Base-by-base conservation (phyloP, 2,797 vertebrate species). In the Atherinosoma microstoma region DNA sequence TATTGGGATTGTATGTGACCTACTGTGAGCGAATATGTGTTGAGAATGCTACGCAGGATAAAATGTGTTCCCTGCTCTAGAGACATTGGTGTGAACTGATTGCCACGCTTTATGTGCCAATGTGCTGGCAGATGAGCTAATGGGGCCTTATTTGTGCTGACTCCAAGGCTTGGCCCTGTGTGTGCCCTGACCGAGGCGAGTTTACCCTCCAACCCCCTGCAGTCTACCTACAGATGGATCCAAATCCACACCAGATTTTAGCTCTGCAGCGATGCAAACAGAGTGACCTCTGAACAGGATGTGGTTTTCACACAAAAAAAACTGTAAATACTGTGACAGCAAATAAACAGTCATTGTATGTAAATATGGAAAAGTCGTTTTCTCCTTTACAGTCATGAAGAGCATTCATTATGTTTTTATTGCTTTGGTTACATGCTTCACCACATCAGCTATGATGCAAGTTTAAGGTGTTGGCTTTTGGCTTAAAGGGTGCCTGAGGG, bases 111-210 rank as follows among this genome's bases (percentile, higher is more conserved):
- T 3, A 70, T 71, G 66, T 87, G 85, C 84, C 80, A 81, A 67
- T 65, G 60, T 53, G 72, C 82, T 86, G 83, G 83, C 83, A 87
- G 80, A 85, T 70, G 57, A 89, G 86, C 70, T 82, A 78, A 88
- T 75, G 67, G 88, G 85, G 77, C 38, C 73, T 83, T 74, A 86
- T 93, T 92, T 93, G 84, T 93, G 93, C 92, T 93, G 91, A 94
- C 92, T 92, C 85, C 76, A 76, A 89, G 61, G 74, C 86, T 67
- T 54, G 78, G 78, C 72, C 86, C 83, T 73, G 63, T 75, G 82
- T 80, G 85, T 40, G 64, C 82, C 73, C 83, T 80, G 70, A 62
- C 75, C 51, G 42, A 4, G 54, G 67, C 18, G 32, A 81, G 76
- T 87, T 89, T 84, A 89, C 84, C 83, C 86, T 88, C 85, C 80